Evolutionary conservation across 2,888 invertebrate genomes (phyloP), one percentile per base, ranked within the genome.

Genomic region (Dicranocentrus wangi): DNA sequence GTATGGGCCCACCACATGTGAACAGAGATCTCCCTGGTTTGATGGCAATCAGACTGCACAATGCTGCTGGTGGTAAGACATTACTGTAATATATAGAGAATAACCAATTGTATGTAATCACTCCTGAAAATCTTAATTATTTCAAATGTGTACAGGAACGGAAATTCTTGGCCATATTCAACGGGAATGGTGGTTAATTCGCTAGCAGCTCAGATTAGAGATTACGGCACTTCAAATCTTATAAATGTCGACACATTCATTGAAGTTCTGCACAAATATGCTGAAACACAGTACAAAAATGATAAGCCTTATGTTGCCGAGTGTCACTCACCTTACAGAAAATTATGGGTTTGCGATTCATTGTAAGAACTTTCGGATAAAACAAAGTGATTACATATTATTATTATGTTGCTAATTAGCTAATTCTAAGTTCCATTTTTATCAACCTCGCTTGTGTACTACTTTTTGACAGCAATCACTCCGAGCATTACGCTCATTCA

Each of bases 151-250:
- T n/a, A n/a, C n/a, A 86, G 86, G 86, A 86, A 86, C 66, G 86
- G 86, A 23, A 86, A 86, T 51, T 85, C 84, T 8, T 85, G 86
- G 86, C 86, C 86, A 8, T 86, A 86, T 42, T 85, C 84, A 27
- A 85, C 86, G 0, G 82, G 83, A 1, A 51, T 79, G 17, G 84
- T 84, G 0, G 70, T 86, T 0, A 82, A 81, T 15, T 70, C 85
- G 2, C 58, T 86, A 13, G 85, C 85, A 2, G 68, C 84, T 10
- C 85, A 83, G 70, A 47, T 86, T 3, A 81, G 70, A 58, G 21
- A 81, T n/a, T 86, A 86, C 42, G 72, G 65, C 10, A 23, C 71
- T 1, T 79, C 81, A 1, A 60, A 72, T 10, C 66, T 70, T 17
- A 81, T 69, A 1, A 83, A 60, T 28, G 82, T 82, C 1, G 71